Base-by-base conservation (phyloP, 1,140 invertebrate genomes). In the Drosophila kikkawai region DNA sequence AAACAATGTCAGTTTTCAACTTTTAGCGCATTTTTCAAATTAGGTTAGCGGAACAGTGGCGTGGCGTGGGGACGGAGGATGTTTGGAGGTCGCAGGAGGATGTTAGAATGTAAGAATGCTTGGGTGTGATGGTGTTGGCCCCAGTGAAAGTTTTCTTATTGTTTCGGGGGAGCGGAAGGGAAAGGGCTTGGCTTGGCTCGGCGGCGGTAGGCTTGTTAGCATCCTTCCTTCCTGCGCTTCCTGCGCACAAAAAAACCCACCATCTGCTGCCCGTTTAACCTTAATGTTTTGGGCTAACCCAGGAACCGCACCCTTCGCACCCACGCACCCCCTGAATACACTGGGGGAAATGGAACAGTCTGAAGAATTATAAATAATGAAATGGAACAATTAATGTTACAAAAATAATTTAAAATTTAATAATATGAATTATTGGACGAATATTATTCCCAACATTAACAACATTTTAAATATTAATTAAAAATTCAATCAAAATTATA, bases 11-110 rank as follows among this genome's bases (percentile, higher is more conserved):
- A 84, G 81, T 68, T 84, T 80, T 80, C 66, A 79, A 77, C 81
- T 84, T 80, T 80, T 64, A 77, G 81, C 81, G 59, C 81, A 80
- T 84, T 84, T 84, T 80, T 84, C 77, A 84, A 84, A 84, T 84
- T 84, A 65, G 81, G 81, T 84, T 84, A 84, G 56, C 81, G 50
- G 81, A 80, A 69, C 64, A 63, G 47, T 34, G 51, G 50, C 12
- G 41, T 17, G 45, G 19, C 7, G 29, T 4, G 9, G 34, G 59
- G 39, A 17, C 8, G 22, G 42, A 17, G 12, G 19, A 41, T 47
- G 15, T 42, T 44, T 55, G 51, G 51, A 55, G 12, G 34, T 41
- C 22, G n/a, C 36, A 19, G 47, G 26, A 51, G 61, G 22, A 66
- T 67, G 61, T 66, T 15, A 29, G 19, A 9, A n/a, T 32, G 39